Conservation (phyloP, 2,888 invertebrate genomes). For the Marronus borbonicus region DNA sequence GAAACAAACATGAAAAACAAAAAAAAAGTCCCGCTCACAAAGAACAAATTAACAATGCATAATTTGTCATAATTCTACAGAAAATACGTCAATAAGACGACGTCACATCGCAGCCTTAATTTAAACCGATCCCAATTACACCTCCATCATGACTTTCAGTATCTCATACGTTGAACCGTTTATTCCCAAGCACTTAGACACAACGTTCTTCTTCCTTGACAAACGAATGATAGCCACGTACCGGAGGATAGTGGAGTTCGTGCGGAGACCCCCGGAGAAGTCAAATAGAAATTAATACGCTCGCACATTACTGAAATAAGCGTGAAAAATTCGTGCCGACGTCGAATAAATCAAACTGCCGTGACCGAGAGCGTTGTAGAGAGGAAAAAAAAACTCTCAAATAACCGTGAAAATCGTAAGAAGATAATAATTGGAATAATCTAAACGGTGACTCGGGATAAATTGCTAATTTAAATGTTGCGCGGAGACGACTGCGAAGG, state of each 20-base stretch:
- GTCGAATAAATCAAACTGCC: conserved; percentile 18
- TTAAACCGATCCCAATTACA: no score
- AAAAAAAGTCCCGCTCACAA: no score
- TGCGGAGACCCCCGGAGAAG: conserved; percentile 7
- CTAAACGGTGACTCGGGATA: conserved; percentile 14
- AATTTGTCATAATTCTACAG: no score
- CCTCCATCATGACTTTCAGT: no score
- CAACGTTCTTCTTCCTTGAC: not conserved
- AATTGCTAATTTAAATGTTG: conserved; percentile 15
- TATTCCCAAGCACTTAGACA: no score
- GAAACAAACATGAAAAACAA: no score
- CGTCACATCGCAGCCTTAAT: no score
- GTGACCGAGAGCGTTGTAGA: conserved; percentile 8
- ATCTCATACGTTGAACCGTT: no score
- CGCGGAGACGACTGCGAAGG: not conserved
- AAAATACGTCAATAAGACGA: no score
- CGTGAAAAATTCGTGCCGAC: conserved; percentile 17
- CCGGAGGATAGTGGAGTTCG: not conserved
- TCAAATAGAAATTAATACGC: not conserved
- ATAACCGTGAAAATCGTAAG: conserved; percentile 26
- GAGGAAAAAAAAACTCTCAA: conserved; percentile 6
- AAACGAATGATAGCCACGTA: not conserved
- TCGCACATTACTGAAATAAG: not conserved
- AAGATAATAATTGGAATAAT: conserved; percentile 21
- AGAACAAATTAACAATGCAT: no score